A percentile compares a stretch with the other conserved stretches of the same genome.
Evolutionary conservation across 2,797 vertebrate genomes (phyloP).

Genomic region (Poeciliopsis paucimaculata): DNA sequence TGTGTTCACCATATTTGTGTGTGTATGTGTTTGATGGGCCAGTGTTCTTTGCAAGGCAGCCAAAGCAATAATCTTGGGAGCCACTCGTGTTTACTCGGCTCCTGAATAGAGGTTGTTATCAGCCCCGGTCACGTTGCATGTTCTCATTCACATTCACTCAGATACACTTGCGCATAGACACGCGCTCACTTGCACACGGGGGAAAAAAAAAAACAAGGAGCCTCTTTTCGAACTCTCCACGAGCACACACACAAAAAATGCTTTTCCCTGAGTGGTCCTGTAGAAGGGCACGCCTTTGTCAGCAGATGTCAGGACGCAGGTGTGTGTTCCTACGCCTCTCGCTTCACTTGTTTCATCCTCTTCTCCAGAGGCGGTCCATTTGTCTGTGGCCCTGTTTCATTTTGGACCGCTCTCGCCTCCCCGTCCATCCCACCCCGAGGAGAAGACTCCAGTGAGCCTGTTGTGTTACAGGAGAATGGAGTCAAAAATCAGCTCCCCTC

Average conservation of each 20-base stretch:
- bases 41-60: conserved; percentile 64
- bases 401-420: conserved; percentile 68
- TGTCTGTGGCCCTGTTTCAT: conserved; percentile 77
- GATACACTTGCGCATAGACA: conserved; percentile 61
- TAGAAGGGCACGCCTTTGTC: conserved; percentile 81
- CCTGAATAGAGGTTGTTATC: conserved; percentile 76
- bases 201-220: conserved; percentile 51
- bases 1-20: conserved; percentile 25
- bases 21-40: conserved; percentile 49
- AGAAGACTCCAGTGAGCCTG: conserved; percentile 62
- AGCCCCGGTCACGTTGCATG: conserved; percentile 74
- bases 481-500: conserved; percentile 32
- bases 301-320: conserved; percentile 82
- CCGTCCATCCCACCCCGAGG: conserved; percentile 36
- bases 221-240: conserved; percentile 49
- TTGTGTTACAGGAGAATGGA: conserved; percentile 52
- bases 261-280: conserved; percentile 66
- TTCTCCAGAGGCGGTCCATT: conserved; percentile 75
- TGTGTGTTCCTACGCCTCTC: conserved; percentile 76
- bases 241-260: conserved; percentile 10
- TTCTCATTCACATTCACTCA: conserved; percentile 69
- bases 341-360: conserved; percentile 76
- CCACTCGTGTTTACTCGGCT: conserved; percentile 70
- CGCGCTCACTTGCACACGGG: conserved; percentile 16
- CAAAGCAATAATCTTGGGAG: conserved; percentile 74